Percentiles rank a stretch among this genome's conserved stretches.
phyloP scores from a whole-genome alignment of 2,113 vertebrate genomes.

The Cyprinodon tularosa region DNA sequence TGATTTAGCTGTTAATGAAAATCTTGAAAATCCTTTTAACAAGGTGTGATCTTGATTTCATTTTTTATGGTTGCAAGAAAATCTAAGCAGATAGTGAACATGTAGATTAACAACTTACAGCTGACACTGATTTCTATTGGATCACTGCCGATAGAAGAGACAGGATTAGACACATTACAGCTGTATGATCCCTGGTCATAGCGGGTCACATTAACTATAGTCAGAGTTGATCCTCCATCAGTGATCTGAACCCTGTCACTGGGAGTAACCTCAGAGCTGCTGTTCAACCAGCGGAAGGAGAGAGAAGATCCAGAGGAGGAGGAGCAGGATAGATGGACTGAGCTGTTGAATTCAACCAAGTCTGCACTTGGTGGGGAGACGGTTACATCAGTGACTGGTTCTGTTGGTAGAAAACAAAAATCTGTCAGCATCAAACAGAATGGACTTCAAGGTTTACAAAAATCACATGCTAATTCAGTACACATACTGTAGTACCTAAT shows the following conservation, averaged over 20 bases:
- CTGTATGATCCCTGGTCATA: conserved; percentile 53
- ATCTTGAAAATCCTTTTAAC: neutral
- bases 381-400: neutral
- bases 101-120: conserved; percentile 56
- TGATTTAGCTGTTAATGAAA: too few species aligned
- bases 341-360: conserved; percentile 60
- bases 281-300: conserved; percentile 65
- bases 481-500: too few species aligned
- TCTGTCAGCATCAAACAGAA: neutral
- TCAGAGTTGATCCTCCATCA: conserved; percentile 48
- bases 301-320: conserved; percentile 54
- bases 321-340: conserved; percentile 60
- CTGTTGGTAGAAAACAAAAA: conserved; percentile 25
- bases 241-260: conserved; percentile 59
- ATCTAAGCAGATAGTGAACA: conserved; percentile 33
- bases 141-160: conserved; percentile 25
- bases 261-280: conserved; percentile 57
- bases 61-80: conserved; percentile 23
- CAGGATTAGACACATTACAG: conserved; percentile 38
- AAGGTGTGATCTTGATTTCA: conserved; percentile 10
- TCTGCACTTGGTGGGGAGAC: conserved; percentile 24
- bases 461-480: neutral
- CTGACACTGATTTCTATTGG: conserved; percentile 37
- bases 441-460: neutral
- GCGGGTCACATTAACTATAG: conserved; percentile 49